Conservation (phyloP, 2,888 invertebrate genomes). For the Drosophila niveifrons region DNA sequence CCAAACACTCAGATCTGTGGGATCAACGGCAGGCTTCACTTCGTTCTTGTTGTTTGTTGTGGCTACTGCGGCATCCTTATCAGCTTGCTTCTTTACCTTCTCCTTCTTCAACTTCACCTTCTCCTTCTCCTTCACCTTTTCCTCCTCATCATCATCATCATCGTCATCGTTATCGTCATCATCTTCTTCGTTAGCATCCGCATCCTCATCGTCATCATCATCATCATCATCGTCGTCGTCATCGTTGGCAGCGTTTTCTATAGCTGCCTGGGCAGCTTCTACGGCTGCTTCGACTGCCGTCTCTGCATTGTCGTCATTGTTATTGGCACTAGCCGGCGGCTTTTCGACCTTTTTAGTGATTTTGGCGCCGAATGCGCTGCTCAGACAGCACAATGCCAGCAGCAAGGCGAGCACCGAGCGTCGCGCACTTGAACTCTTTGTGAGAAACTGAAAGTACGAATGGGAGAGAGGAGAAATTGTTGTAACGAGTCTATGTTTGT, state of each 20-base stretch:
- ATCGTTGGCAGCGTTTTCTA: slow-evolving; percentile 38
- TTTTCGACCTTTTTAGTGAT: slow-evolving; percentile 62
- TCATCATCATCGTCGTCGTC: slow-evolving; percentile 46
- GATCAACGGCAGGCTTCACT: slow-evolving; percentile 65
- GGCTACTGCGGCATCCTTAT: slow-evolving; percentile 48
- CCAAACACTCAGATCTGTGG: slow-evolving; percentile 80
- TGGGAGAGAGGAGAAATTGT: slow-evolving; percentile 66
- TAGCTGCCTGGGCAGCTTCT: slow-evolving; percentile 29
- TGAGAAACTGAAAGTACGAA: slow-evolving; percentile 75
- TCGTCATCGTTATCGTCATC: slow-evolving; percentile 41
- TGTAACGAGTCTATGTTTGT: slow-evolving; percentile 16
- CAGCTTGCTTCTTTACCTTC: slow-evolving; percentile 25
- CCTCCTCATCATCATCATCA: slow-evolving; percentile 36
- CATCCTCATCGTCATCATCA: slow-evolving; percentile 40
- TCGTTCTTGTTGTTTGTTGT: slow-evolving; percentile 66
- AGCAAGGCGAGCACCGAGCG: slow-evolving; percentile 65
- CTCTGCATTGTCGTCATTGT: slow-evolving; percentile 52
- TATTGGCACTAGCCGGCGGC: slow-evolving; percentile 37
- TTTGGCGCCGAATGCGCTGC: slow-evolving; percentile 66
- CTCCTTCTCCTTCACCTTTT: slow-evolving; percentile 14
- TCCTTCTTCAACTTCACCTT: slow-evolving; percentile 21
- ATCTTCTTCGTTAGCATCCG: slow-evolving; percentile 41
- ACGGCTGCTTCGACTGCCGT: slow-evolving; percentile 28
- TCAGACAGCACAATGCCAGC: slow-evolving; percentile 66
- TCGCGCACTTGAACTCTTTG: slow-evolving; percentile 68